Conservation (phyloP, 2,113 vertebrate species). For the Dunckerocampus dactyliophorus region DNA sequence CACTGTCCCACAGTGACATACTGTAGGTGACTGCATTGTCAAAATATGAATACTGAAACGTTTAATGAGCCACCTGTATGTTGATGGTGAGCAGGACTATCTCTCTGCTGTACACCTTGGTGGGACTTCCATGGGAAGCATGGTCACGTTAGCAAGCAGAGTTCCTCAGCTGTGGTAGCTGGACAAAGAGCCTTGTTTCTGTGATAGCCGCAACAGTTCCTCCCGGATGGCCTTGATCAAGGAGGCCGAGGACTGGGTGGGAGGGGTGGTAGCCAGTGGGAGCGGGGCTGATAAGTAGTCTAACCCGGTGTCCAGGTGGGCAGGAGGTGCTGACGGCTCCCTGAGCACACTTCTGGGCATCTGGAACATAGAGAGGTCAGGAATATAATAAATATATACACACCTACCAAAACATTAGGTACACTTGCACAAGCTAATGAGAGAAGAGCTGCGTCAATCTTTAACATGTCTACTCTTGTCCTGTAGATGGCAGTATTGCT, state of each 20-base stretch:
- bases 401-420: too few species aligned
- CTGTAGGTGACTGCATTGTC: constrained; percentile 11
- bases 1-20: constrained; percentile 17
- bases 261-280: constrained; percentile 82
- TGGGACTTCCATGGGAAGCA: constrained; percentile 69
- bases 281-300: constrained; percentile 80
- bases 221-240: constrained; percentile 98
- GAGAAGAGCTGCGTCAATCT: too few species aligned
- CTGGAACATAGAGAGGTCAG: constrained; percentile 86
- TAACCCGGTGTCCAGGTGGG: constrained; percentile 76
- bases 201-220: constrained; percentile 94
- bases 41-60: constrained; percentile 4
- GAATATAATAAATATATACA: constrained; percentile 35
- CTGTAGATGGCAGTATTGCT: too few species aligned
- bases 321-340: constrained; percentile 79
- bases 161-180: constrained; percentile 88
- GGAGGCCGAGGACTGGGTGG: constrained; percentile 91
- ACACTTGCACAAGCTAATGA: too few species aligned
- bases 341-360: constrained; percentile 79
- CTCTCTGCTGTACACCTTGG: constrained; percentile 44
- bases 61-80: constrained; percentile 6
- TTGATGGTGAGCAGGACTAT: constrained; percentile 36
- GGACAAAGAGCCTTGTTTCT: constrained; percentile 87
- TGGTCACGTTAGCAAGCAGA: constrained; percentile 32
- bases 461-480: too few species aligned